These are phyloP conservation scores for Formicarius rufipectus DNA, from an alignment of 2,113 vertebrate genomes.

Conservation along the genomic window DNA sequence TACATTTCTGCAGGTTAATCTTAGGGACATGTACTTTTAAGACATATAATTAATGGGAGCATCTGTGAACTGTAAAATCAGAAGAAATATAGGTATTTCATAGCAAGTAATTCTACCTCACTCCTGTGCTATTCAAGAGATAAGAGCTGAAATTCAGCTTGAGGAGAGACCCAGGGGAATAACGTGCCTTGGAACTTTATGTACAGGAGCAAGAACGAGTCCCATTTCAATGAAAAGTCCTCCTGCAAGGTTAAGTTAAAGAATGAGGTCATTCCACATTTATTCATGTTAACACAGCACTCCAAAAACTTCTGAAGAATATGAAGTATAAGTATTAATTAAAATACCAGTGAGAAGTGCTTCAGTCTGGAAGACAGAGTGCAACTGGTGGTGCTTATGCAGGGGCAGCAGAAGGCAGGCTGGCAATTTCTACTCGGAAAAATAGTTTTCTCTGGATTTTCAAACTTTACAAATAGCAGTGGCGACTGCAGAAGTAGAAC, in stretches of 20 bases:
- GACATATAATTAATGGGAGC: neutral
- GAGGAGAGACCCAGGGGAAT: constrained; percentile 7
- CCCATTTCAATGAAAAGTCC: neutral
- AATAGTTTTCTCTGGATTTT: neutral
- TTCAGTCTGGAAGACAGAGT: neutral
- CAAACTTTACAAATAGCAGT: neutral
- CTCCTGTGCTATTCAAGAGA: neutral
- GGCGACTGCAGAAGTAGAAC: neutral
- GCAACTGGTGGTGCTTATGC: neutral
- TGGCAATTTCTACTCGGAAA: neutral
- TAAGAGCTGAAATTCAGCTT: constrained; percentile 21
- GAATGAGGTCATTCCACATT: constrained; percentile 19
- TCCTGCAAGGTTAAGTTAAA: constrained; percentile 36
- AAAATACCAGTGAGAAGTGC: neutral
- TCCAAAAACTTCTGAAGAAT: neutral
- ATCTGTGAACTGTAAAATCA: constrained; percentile 8
- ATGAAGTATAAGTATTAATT: constrained; percentile 1
- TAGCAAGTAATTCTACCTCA: neutral
- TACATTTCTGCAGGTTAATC: constrained; percentile 7
- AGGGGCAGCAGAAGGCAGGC: neutral
- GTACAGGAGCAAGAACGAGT: neutral
- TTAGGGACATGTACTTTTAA: neutral
- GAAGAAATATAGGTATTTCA: constrained; percentile 1
- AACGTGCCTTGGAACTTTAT: constrained; percentile 6
- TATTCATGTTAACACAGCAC: neutral